Percentiles rank a stretch among this genome's conserved stretches.
These are phyloP conservation scores for Belgica antarctica DNA, from an alignment of 2,888 invertebrate species.

Conservation along the genomic window DNA sequence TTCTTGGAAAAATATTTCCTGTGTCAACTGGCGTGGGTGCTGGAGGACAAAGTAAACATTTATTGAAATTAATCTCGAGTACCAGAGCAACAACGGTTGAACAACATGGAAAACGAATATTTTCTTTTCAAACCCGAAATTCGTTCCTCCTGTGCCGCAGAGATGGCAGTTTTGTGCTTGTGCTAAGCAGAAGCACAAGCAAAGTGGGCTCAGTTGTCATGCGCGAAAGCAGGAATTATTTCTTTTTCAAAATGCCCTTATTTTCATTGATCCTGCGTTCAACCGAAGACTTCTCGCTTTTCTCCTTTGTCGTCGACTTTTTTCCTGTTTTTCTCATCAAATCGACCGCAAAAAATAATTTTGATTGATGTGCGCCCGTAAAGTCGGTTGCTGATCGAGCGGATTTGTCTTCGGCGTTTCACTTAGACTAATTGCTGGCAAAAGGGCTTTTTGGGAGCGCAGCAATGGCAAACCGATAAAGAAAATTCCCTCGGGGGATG, in stretches of 20 bases:
- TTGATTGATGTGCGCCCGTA: constrained; percentile 1
- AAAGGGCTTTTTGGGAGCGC: neutral
- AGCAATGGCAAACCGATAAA: neutral
- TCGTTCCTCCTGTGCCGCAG: neutral
- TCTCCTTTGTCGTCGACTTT: neutral
- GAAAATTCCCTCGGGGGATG: constrained; percentile 11
- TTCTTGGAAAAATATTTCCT: neutral
- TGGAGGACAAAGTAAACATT: neutral
- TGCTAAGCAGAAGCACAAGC: neutral
- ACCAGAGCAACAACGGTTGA: neutral
- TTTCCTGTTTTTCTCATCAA: neutral
- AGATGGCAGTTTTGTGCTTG: no score
- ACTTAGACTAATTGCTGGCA: neutral
- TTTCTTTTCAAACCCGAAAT: neutral
- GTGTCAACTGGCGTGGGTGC: neutral
- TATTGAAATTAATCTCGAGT: neutral
- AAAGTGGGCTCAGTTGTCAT: neutral
- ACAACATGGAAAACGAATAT: neutral
- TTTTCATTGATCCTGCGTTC: constrained; percentile 43
- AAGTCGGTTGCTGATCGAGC: neutral
- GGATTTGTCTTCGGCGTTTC: constrained; percentile 9
- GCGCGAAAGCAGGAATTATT: neutral
- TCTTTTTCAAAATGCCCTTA: constrained; percentile 40
- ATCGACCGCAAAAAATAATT: neutral
- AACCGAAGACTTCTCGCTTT: constrained; percentile 3